phyloP scores from a whole-genome alignment of 2,797 vertebrate species.

The Pogonophryne albipinna region DNA sequence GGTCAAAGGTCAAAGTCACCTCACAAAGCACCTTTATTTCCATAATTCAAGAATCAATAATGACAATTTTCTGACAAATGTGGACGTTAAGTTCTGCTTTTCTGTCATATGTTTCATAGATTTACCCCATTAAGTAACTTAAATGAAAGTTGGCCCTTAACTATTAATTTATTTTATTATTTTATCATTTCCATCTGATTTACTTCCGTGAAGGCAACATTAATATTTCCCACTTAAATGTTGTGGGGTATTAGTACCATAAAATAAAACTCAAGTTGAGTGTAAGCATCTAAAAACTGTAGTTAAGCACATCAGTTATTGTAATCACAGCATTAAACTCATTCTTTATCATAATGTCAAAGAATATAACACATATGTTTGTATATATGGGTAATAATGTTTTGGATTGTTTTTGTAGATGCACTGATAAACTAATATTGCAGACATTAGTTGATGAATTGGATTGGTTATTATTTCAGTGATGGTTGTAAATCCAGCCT shows the following conservation, averaged over 20 bases:
- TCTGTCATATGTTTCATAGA: too few species aligned
- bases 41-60: too few species aligned
- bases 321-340: background rate
- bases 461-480: constrained; percentile 3
- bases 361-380: constrained; percentile 5
- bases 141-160: background rate
- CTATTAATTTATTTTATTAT: too few species aligned
- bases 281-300: background rate
- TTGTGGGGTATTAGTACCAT: background rate
- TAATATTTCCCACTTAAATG: background rate
- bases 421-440: background rate
- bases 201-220: background rate
- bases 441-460: background rate
- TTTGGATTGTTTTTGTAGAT: background rate
- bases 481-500: constrained; percentile 4
- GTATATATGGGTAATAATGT: background rate
- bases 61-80: too few species aligned
- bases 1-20: too few species aligned
- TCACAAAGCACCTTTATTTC: too few species aligned
- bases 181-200: too few species aligned
- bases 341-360: background rate
- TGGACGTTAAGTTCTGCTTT: too few species aligned
- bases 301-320: background rate
- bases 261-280: background rate
- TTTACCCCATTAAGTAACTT: background rate